Evolutionary conservation across 2,888 invertebrate species (phyloP), one percentile per base, ranked within the genome.

Genomic region (Tryphoninae sp.): DNA sequence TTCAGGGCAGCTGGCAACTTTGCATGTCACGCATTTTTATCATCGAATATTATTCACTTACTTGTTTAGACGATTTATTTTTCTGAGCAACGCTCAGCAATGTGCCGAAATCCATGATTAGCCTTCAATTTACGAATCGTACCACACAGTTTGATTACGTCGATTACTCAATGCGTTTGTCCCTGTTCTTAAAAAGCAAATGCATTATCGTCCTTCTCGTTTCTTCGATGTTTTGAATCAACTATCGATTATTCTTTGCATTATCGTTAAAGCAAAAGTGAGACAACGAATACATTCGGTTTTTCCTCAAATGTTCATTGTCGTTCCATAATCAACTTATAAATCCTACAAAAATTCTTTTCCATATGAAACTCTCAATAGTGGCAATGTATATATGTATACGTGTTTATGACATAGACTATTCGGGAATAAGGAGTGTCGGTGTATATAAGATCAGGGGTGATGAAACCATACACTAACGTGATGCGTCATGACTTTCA

Each of bases 61-160:
- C 89, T 85, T 86, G 88, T 59, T 87, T 89, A 2, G 90, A 92
- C 55, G 87, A 90, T 81, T 93, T 94, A 88, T 95, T 95, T 89
- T 94, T 93, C 84, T 95, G 94, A 1, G 95, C 95, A 68, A 93
- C 94, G 86, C 94, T 93, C 80, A 95, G 87, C 69, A 95, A 86
- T 11, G 93, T 92, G 62, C 94, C 94, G 87, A 95, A 95, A 93
- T 95, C 95, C 95, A 95, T 92, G 84, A 42, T 62, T 22, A 45
- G 45, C 45, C 42, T 55, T 26, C 2, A 59, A 22, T 11, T 59
- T 13, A 26, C 3, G 59, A 59, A 61, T 65, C 51, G 67, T 59
- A 19, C 45, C 22, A 76, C 22, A 61, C 40, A 68, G 40, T 67
- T 59, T 49, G 71, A 33, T 33, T 75, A 67, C 59, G 53, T 76